Evolutionary conservation across 2,113 vertebrate genomes (phyloP).

Genomic region (Pterophyllum scalare): DNA sequence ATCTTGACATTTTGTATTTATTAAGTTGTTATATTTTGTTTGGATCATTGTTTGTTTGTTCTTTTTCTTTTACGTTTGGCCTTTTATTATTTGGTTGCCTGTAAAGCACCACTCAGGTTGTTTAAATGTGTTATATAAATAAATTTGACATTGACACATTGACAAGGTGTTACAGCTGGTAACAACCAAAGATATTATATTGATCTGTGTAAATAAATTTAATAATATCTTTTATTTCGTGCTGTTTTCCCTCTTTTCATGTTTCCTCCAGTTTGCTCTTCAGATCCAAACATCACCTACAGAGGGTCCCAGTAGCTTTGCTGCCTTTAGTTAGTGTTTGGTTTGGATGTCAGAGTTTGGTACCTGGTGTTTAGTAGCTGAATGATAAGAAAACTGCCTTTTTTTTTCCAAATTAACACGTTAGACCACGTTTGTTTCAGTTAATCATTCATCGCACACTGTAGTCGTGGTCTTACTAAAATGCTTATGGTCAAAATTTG

Average conservation of each 20-base stretch:
- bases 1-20: too few relatives aligned
- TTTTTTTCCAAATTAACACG: rapidly evolving
- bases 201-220: neutral
- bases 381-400: neutral
- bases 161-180: neutral
- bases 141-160: too few relatives aligned
- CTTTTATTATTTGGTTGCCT: too few relatives aligned
- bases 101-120: too few relatives aligned
- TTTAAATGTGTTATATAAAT: too few relatives aligned
- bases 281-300: rapidly evolving
- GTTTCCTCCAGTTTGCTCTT: neutral
- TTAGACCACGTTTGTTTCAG: neutral
- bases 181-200: neutral
- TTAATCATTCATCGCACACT: rapidly evolving
- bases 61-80: too few relatives aligned
- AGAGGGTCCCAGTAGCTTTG: neutral
- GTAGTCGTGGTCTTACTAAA: rapidly evolving
- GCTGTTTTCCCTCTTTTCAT: neutral
- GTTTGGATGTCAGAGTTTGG: neutral
- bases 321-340: rapidly evolving
- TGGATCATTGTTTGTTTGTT: too few relatives aligned
- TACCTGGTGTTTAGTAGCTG: rapidly evolving
- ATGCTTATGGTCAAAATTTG: neutral
- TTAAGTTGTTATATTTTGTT: too few relatives aligned
- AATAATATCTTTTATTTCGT: rapidly evolving